A percentile compares a stretch with the other conserved stretches of the same genome.
Evolutionary conservation across 2,113 vertebrate genomes (phyloP).

Genomic region (Phrynosoma platyrhinos): DNA sequence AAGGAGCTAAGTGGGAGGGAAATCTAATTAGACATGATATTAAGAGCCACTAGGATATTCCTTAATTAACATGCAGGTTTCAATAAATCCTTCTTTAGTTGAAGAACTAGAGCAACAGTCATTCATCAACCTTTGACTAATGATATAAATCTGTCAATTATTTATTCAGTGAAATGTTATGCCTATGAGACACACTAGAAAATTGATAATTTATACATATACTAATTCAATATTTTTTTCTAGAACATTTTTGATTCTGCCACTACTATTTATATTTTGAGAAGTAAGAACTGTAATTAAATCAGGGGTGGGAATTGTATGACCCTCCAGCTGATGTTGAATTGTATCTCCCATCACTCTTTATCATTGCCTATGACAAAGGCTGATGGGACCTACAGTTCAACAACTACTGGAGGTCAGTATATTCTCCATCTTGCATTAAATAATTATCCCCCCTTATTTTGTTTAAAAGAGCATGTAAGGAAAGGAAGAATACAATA

Average conservation of each 20-base stretch:
- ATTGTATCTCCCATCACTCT: not conserved
- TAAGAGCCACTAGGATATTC: slow-evolving; percentile 4
- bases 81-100: slow-evolving; percentile 24
- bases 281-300: not conserved
- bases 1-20: not conserved
- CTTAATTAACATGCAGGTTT: slow-evolving; percentile 29
- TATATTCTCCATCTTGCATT: not conserved
- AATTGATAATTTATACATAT: slow-evolving; percentile 16
- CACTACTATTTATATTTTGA: not conserved
- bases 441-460: not conserved
- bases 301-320: not conserved
- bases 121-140: slow-evolving; percentile 21
- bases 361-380: not conserved
- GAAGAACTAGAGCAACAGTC: slow-evolving; percentile 7
- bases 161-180: slow-evolving; percentile 8
- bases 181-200: not conserved
- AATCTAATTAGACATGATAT: not conserved
- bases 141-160: slow-evolving; percentile 30
- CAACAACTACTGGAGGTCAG: not conserved
- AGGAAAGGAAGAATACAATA: too few species aligned
- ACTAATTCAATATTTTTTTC: slow-evolving; percentile 1
- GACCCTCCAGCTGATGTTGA: not conserved
- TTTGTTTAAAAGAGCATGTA: not conserved
- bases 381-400: not conserved
- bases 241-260: not conserved